A percentile compares a stretch with the other conserved stretches of the same genome.
phyloP scores from a whole-genome alignment of 2,888 invertebrate genomes.

The Taenaris catops region DNA sequence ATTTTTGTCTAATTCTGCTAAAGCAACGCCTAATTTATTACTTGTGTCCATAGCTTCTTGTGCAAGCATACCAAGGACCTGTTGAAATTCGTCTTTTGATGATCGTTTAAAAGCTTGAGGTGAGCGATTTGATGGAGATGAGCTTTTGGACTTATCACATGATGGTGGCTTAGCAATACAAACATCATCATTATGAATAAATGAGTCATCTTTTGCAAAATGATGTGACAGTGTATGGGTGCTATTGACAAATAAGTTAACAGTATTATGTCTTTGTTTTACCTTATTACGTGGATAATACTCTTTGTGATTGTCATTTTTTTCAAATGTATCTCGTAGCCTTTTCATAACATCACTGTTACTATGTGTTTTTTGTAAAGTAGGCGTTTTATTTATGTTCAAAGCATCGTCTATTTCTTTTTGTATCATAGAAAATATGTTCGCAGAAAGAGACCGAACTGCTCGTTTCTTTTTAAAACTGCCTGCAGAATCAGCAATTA shows the following conservation, averaged over 20 bases:
- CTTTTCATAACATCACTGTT: slow-evolving; percentile 79
- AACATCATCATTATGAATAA: slow-evolving; percentile 69
- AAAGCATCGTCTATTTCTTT: slow-evolving; percentile 81
- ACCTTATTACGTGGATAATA: slow-evolving; percentile 70
- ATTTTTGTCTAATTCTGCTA: slow-evolving; percentile 79
- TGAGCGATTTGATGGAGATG: slow-evolving; percentile 79
- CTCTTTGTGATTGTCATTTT: slow-evolving; percentile 59
- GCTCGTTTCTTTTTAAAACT: slow-evolving; percentile 87
- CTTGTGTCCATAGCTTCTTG: slow-evolving; percentile 88
- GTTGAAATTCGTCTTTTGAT: slow-evolving; percentile 81
- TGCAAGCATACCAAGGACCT: slow-evolving; percentile 85
- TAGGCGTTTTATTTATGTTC: slow-evolving; percentile 68
- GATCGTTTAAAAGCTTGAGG: slow-evolving; percentile 69
- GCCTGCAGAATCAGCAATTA: slow-evolving; percentile 52
- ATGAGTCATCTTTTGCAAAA: slow-evolving; percentile 76
- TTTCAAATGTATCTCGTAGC: slow-evolving; percentile 65
- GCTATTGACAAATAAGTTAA: slow-evolving; percentile 71
- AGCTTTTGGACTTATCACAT: slow-evolving; percentile 74
- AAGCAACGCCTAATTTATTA: slow-evolving; percentile 83
- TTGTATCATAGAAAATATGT: slow-evolving; percentile 88
- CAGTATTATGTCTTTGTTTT: slow-evolving; percentile 74
- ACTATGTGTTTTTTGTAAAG: slow-evolving; percentile 81
- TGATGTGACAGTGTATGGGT: slow-evolving; percentile 62
- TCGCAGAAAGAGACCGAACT: slow-evolving; percentile 90
- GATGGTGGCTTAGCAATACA: slow-evolving; percentile 70